Base-by-base conservation (phyloP, 2,113 vertebrate genomes). In the Scomber colias region DNA sequence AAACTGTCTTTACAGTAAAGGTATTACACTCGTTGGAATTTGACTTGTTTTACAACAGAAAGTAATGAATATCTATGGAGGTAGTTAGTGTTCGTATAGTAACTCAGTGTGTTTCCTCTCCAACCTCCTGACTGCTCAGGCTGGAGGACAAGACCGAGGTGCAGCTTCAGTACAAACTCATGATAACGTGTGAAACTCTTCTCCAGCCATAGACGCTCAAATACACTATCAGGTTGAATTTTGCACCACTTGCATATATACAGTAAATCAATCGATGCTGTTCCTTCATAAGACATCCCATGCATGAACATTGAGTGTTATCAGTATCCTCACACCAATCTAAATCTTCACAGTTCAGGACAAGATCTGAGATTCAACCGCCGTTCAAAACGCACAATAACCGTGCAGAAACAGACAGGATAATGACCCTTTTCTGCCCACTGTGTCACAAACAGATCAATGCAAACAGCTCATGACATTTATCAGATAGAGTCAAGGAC, bases 401-500 rank as follows among this genome's bases (percentile, higher is more conserved):
- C 73, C n/a, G 19, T 48, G 51, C 15, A 79, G 61, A 64, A 70
- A 75, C 45, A 63, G 57, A 66, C 79, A 57, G 19, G 57, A 70
- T 84, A 88, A 79, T 77, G 75, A 73, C 31, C 66, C 56, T 79
- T 67, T 72, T 85, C 83, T 73, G 40, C 73, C 35, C 72, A 54
- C 66, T 31, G 60, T 67, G 83, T 89, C 82, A 60, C 79, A 86
- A 81, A 79, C 84, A 82, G 84, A 92, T 92, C 91, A 87, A 89
- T 90, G 89, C 75, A 87, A 87, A 87, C 86, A 81, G 75, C 85
- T 90, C 86, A 72, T 79, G 87, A 91, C 87, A 87, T 92, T 92
- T 90, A 92, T 91, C 84, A 85, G 85, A 84, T 83, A 74, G 76
- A 86, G 75, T 91, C 82, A 71, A 93, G 89, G 81, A 87, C 84